Percentiles rank a stretch among this genome's conserved stretches.
Evolutionary conservation across 2,113 vertebrate genomes (phyloP).

Genomic region (Megaceryle maxima): DNA sequence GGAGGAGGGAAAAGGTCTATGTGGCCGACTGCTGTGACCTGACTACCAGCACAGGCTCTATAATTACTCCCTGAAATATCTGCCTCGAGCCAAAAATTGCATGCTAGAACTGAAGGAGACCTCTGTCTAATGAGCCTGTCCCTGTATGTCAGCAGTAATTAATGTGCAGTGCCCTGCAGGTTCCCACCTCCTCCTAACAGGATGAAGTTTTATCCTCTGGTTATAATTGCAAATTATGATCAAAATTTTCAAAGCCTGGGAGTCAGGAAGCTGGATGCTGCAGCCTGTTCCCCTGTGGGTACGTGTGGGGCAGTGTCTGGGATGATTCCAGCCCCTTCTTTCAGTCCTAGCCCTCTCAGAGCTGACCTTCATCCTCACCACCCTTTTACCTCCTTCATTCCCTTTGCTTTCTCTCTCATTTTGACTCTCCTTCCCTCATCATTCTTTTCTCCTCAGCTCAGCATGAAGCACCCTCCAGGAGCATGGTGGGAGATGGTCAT

Average conservation of each 20-base stretch:
- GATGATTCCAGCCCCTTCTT: background rate
- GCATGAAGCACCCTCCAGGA: background rate
- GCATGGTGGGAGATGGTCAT: background rate
- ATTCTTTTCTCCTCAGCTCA: background rate
- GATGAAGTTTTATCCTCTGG: slow-evolving; percentile 6
- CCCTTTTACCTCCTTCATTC: background rate
- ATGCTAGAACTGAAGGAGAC: background rate
- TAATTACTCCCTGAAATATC: background rate
- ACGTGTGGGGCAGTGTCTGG: background rate
- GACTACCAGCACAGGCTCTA: background rate
- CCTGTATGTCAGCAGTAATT: slow-evolving; percentile 16
- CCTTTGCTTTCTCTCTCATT: background rate
- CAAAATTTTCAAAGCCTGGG: background rate
- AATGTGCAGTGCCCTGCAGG: background rate
- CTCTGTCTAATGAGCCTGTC: slow-evolving; percentile 13
- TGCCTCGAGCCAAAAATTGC: background rate
- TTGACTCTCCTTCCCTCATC: background rate
- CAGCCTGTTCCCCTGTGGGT: background rate
- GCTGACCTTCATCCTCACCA: background rate
- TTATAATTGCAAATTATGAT: slow-evolving; percentile 20
- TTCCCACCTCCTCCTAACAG: slow-evolving; percentile 6
- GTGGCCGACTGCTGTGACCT: background rate
- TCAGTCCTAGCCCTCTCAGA: background rate
- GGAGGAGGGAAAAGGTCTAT: background rate
- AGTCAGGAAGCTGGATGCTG: background rate